Evolutionary conservation across 2,113 vertebrate species (phyloP), one percentile per base, ranked within the genome.

Genomic region (Rhegmatorhina hoffmannsi): DNA sequence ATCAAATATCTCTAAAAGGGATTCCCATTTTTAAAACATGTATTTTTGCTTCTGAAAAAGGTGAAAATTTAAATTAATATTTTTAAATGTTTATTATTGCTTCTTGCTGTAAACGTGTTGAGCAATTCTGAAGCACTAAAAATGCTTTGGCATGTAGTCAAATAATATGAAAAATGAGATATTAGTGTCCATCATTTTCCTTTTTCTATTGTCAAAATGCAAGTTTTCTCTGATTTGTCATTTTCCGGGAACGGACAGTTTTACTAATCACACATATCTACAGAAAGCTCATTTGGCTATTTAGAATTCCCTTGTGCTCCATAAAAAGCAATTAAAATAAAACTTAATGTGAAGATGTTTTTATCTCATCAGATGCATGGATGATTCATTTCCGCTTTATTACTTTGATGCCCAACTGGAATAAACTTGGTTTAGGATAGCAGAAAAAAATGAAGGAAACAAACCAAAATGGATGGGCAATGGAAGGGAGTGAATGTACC

Each of bases 291-390:
- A 93, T 91, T 56, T 96, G 88, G 78, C 89, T 96, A 74, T 84
- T 94, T 83, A 95, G 56, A 95, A 90, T 84, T 94, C 79, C 88
- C 92, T 81, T 29, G 49, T 90, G 95, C 24, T 88, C 60, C 86
- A 96, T 96, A 95, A 86, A 96, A 97, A 67, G 56, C 87, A 95
- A 97, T 96, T 96, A 97, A 93, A 97, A 86, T 92, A 97, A 94
- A 96, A 95, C 15, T 82, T 93, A 49, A 34, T 4, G 20, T 73
- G 76, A 89, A 90, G 78, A 97, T 44, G 69, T 44, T 72, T 93
- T 96, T 95, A 94, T 94, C 85, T 97, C 73, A 94, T 96, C 69
- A 94, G 82, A 95, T 75, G 68, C 63, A 72, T 33, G 75, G 59
- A 89, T 94, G 75, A 94, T 91, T 94, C 84, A 95, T 78, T 68